phyloP scores from a whole-genome alignment of 2,113 vertebrate species.

The Varanus salvator region DNA sequence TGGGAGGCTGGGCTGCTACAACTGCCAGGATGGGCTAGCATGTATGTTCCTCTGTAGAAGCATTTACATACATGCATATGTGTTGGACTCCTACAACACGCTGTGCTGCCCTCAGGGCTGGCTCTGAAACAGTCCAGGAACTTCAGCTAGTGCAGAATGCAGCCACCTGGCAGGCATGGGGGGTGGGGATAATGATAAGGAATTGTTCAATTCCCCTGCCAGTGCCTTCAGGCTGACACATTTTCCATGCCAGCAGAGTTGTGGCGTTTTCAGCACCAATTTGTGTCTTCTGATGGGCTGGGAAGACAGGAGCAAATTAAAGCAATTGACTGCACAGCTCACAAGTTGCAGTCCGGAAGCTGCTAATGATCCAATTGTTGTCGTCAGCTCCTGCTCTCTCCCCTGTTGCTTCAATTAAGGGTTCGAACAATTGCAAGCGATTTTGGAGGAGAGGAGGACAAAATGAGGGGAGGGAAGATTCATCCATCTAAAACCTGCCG shows the following conservation, averaged over 20 bases:
- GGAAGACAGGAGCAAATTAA: not conserved
- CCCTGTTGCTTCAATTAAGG: not conserved
- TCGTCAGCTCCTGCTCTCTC: not conserved
- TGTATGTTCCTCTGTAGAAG: too few relatives aligned
- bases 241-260: not conserved
- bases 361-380: not conserved
- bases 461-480: too few relatives aligned
- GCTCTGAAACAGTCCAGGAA: too few relatives aligned
- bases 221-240: not conserved
- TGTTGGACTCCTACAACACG: too few relatives aligned
- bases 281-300: not conserved
- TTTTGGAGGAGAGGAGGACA: not conserved
- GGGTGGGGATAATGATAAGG: too few relatives aligned
- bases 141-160: too few relatives aligned
- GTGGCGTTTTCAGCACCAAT: too few relatives aligned
- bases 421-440: not conserved
- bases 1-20: too few relatives aligned
- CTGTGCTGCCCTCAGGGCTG: too few relatives aligned
- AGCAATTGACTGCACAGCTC: not conserved
- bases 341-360: not conserved
- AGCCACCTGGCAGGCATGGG: not conserved
- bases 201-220: not conserved
- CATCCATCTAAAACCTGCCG: not conserved
- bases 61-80: too few relatives aligned
- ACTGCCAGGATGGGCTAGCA: too few relatives aligned